Base-by-base conservation (phyloP, 2,888 invertebrate species). In the Leptura quadrifasciata region DNA sequence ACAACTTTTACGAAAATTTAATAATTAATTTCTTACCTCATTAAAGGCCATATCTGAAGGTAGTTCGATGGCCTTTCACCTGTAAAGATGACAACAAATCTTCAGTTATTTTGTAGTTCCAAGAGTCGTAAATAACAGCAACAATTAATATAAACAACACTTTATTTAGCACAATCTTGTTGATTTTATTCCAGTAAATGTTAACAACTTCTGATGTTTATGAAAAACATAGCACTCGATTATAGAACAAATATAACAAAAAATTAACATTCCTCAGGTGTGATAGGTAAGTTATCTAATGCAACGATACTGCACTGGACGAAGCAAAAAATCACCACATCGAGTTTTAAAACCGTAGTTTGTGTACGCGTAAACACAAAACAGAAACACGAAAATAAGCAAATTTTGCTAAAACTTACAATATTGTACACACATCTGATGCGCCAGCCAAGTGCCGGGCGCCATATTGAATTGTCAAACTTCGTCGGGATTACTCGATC, bases 1-100 rank as follows among this genome's bases (percentile, higher is more conserved):
- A n/a, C 2, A n/a, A 47, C 6, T n/a, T 47, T n/a, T n/a, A 5
- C 15, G n/a, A 47, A 47, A 15, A 47, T 47, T 47, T n/a, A 47
- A 54, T 75, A 54, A 65, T 52, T 12, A 31, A n/a, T 18, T 63
- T 31, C 31, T 92, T 89, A 94, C 94, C 93, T 94, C 93, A 93
- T 94, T 94, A 93, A 94, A 94, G 93, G 94, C 93, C 94, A 94
- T 94, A 91, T 92, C 91, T 90, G 90, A 91, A 90, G 91, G 89
- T 90, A 89, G 89, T 91, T 89, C 89, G 86, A 90, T 89, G 90
- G 90, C 90, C 90, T 90, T 90, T 90, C 89, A 91, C 90, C 91
- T 71, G 71, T 39, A 52, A 27, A 31, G 71, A 81, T 83, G 79
- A 82, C 80, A 82, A 82, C 81, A 82, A 83, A 79, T 79, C 77